Evolutionary conservation across 2,888 invertebrate genomes (phyloP).

Genomic region (Mystacides longicornis): DNA sequence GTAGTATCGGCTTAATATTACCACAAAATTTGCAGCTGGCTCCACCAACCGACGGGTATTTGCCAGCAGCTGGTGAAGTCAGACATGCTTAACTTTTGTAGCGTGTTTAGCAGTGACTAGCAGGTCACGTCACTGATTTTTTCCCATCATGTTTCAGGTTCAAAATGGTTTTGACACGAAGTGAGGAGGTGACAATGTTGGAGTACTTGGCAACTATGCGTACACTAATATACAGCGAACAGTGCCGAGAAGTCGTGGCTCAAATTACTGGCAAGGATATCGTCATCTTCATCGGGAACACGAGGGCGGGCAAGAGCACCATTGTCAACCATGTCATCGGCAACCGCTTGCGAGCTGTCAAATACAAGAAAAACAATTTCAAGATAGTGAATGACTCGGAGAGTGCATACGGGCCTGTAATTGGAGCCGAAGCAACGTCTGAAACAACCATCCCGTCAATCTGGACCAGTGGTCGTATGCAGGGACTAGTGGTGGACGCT

Average conservation of each 20-base stretch:
- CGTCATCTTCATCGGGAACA: not conserved
- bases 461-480: not conserved
- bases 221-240: not conserved
- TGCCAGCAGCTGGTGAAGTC: too few species aligned
- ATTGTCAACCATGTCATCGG: not conserved
- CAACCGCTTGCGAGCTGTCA: not conserved
- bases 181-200: not conserved
- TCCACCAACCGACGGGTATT: too few species aligned
- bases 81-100: too few species aligned
- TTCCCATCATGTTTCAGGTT: not conserved
- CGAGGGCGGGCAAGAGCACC: not conserved
- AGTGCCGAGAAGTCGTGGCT: not conserved
- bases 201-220: constrained; percentile 1
- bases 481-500: not conserved
- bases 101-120: too few species aligned
- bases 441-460: not conserved
- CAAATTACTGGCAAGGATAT: not conserved
- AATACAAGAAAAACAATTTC: not conserved
- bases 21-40: too few species aligned
- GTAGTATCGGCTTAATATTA: too few species aligned
- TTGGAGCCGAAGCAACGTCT: not conserved
- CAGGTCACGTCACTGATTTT: too few species aligned
- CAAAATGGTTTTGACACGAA: not conserved
- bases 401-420: not conserved
- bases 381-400: not conserved